Evolutionary conservation across 2,888 invertebrate species (phyloP).

Genomic region (Zootermopsis nevadensis): DNA sequence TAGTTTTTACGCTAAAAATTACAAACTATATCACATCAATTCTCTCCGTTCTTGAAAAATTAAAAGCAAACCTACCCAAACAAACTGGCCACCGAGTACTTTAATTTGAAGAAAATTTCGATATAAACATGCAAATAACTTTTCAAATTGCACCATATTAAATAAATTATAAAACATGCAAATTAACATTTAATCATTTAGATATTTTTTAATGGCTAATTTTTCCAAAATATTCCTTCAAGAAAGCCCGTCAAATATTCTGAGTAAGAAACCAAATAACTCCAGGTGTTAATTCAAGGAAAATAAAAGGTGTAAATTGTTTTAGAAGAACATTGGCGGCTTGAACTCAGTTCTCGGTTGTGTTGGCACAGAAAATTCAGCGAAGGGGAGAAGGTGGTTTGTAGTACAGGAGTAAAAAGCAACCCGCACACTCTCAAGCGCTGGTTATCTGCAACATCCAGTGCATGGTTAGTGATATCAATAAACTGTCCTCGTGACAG

Average conservation of each 20-base stretch:
- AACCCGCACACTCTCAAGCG: neutral
- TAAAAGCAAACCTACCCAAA: no score
- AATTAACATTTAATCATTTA: no score
- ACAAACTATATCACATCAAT: no score
- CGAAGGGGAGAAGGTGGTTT: no score
- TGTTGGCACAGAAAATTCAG: neutral
- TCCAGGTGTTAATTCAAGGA: neutral
- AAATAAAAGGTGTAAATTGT: neutral
- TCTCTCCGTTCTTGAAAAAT: no score
- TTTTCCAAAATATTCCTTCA: neutral
- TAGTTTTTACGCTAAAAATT: no score
- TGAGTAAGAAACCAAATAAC: neutral
- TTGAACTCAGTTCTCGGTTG: neutral
- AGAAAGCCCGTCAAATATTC: neutral
- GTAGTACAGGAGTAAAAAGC: neutral
- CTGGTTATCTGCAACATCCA: conserved; percentile 17
- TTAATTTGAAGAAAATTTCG: no score
- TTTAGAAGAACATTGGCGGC: neutral
- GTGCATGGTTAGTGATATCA: conserved; percentile 26
- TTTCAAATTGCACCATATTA: no score
- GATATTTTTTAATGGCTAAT: neutral
- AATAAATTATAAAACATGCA: no score
- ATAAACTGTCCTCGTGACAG: neutral
- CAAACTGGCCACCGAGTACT: no score
- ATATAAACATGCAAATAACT: no score